A percentile compares a stretch with the other conserved stretches of the same genome.
Evolutionary conservation across 1,140 invertebrate species (phyloP).

Genomic region (Zaprionus gabonicus): DNA sequence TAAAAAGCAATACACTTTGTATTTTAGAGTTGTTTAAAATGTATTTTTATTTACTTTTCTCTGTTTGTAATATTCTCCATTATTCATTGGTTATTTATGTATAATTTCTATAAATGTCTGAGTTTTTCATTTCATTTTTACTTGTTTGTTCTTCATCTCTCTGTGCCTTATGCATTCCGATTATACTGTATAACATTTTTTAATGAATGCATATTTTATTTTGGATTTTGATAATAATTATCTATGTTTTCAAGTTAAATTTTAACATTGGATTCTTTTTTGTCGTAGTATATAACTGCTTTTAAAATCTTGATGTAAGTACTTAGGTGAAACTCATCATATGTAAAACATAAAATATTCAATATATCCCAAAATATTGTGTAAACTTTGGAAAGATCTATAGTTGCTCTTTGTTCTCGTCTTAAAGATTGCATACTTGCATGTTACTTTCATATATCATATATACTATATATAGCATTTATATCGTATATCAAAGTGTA

Average conservation of each 20-base stretch:
- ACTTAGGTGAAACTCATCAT: slow-evolving; percentile 35
- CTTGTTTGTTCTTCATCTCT: slow-evolving; percentile 44
- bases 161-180: slow-evolving; percentile 71
- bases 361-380: slow-evolving; percentile 43
- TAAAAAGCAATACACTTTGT: neutral
- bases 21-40: slow-evolving; percentile 68
- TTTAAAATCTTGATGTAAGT: slow-evolving; percentile 25
- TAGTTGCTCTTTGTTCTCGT: slow-evolving; percentile 15
- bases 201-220: slow-evolving; percentile 71
- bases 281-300: slow-evolving; percentile 15
- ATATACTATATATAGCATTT: slow-evolving; percentile 17
- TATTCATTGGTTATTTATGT: slow-evolving; percentile 67
- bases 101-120: slow-evolving; percentile 76
- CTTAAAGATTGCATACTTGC: slow-evolving; percentile 28
- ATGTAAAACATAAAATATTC: slow-evolving; percentile 38
- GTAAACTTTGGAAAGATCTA: slow-evolving; percentile 46
- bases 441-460: slow-evolving; percentile 10
- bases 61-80: slow-evolving; percentile 65
- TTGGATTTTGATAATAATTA: slow-evolving; percentile 71
- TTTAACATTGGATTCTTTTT: slow-evolving; percentile 37
- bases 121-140: slow-evolving; percentile 41
- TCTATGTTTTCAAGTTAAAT: slow-evolving; percentile 52
- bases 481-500: slow-evolving; percentile 57
- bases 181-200: slow-evolving; percentile 76
- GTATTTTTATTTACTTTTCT: slow-evolving; percentile 67